phyloP scores from a whole-genome alignment of 2,113 vertebrate species.

The Crotophaga sulcirostris region DNA sequence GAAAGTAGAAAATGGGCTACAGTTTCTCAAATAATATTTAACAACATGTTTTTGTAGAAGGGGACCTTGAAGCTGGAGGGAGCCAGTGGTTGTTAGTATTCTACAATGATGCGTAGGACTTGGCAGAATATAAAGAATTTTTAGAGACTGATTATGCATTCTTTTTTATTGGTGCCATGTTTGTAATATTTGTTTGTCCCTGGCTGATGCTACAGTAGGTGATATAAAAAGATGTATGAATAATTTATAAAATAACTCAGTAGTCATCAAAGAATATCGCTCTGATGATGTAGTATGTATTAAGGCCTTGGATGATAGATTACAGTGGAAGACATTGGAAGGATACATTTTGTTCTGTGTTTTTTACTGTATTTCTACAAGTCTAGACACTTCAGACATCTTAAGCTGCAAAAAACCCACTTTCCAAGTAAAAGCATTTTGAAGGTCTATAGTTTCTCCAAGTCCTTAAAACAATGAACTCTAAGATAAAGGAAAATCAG shows the following conservation, averaged over 20 bases:
- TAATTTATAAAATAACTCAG: slow-evolving; percentile 55
- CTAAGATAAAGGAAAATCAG: background rate
- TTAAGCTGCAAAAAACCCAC: background rate
- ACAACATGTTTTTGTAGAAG: background rate
- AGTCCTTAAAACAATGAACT: background rate
- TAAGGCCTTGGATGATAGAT: slow-evolving; percentile 9
- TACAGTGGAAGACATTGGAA: background rate
- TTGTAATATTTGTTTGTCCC: slow-evolving; percentile 69
- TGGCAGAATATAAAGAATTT: slow-evolving; percentile 55
- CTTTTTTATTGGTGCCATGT: slow-evolving; percentile 62
- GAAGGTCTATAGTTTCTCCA: background rate
- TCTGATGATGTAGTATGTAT: slow-evolving; percentile 1
- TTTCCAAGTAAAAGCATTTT: background rate
- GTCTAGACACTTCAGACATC: background rate
- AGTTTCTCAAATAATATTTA: background rate
- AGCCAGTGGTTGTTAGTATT: background rate
- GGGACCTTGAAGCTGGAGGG: background rate
- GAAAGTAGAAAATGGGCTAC: background rate
- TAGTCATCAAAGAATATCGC: slow-evolving; percentile 49
- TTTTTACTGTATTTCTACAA: background rate
- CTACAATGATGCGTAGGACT: background rate
- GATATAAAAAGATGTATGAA: slow-evolving; percentile 68
- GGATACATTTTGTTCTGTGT: background rate
- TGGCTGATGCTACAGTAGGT: slow-evolving; percentile 52
- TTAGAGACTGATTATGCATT: slow-evolving; percentile 68